These are phyloP conservation scores for Hycleus cichorii DNA, from an alignment of 1,140 invertebrate genomes.

Conservation along the genomic window DNA sequence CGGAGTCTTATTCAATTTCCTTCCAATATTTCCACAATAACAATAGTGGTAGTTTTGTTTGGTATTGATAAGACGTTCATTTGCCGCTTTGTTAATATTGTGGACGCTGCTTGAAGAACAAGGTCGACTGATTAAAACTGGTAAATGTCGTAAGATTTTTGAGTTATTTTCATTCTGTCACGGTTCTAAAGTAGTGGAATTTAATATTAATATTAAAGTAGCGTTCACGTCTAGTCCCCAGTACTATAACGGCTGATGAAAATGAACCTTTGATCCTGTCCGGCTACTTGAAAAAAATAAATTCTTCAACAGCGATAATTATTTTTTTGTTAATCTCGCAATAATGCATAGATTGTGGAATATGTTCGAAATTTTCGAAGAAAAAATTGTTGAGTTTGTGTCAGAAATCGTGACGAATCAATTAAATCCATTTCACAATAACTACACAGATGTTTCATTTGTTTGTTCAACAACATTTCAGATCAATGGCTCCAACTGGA, in stretches of 20 bases:
- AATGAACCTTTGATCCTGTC: slow-evolving; percentile 13
- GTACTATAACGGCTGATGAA: slow-evolving; percentile 16
- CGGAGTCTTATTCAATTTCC: no score
- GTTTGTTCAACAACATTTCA: no score
- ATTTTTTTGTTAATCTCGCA: not conserved
- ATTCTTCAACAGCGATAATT: not conserved
- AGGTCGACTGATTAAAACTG: slow-evolving; percentile 23
- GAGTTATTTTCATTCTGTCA: slow-evolving; percentile 22
- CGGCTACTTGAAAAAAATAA: not conserved
- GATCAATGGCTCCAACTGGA: no score
- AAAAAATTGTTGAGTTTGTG: not conserved
- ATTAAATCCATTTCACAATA: no score
- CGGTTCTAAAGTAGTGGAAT: slow-evolving; percentile 19
- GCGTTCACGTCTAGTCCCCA: not conserved
- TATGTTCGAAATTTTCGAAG: not conserved
- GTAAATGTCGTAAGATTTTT: slow-evolving; percentile 24
- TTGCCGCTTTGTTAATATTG: slow-evolving; percentile 8
- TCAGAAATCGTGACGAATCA: no score
- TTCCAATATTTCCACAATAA: no score
- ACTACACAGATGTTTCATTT: no score
- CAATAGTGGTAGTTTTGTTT: no score
- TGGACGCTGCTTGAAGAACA: not conserved
- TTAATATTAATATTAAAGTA: slow-evolving; percentile 23
- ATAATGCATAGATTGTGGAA: no score
- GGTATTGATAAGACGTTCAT: no score